Evolutionary conservation across 2,888 invertebrate species (phyloP), one percentile per base, ranked within the genome.

Genomic region (Dascillus cervinus): DNA sequence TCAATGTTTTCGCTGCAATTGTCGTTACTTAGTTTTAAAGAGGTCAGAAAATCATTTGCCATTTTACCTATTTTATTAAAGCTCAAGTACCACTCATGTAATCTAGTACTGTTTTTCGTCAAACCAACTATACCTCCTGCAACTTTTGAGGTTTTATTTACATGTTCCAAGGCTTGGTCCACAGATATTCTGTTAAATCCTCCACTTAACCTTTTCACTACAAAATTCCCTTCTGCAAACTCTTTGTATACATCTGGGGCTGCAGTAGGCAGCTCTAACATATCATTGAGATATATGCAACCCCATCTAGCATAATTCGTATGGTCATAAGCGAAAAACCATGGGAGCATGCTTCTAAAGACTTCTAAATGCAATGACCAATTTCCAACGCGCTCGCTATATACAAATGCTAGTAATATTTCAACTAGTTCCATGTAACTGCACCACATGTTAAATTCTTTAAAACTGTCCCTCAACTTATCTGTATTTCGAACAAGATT

Each of bases 1-100:
- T 37, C 38, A 6, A 34, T 26, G 21, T 34, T 37, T 38, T 38
- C 34, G 27, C 38, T 38, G 19, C 6, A 6, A 8, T 11, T 3
- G 10, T 13, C 9, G 8, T 11, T 14, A 9, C 5, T n/a, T n/a
- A 26, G 11, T 5, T 23, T 12, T 4, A 37, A 8, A 2, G 22
- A 29, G 2, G 13, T 8, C 2, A 11, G 3, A 26, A 38, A 38
- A 4, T n/a, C n/a, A 2, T 33, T 23, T 11, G 31, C 22, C 37
- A 38, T 34, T 23, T 22, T 21, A 4, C 32, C 34, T 17, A 32
- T 23, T 9, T 20, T 34, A 32, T 42, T 40, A 19, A 31, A 41
- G 10, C 36, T 43, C 13, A 41, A 29, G 26, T 22, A 43, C 43
- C 37, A 43, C 23, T 43, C 35, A 17, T 40, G 34, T 6, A 43